These are phyloP conservation scores for Tragelaphus imberbis DNA, from an alignment of 2,113 vertebrate genomes.

Conservation along the genomic window DNA sequence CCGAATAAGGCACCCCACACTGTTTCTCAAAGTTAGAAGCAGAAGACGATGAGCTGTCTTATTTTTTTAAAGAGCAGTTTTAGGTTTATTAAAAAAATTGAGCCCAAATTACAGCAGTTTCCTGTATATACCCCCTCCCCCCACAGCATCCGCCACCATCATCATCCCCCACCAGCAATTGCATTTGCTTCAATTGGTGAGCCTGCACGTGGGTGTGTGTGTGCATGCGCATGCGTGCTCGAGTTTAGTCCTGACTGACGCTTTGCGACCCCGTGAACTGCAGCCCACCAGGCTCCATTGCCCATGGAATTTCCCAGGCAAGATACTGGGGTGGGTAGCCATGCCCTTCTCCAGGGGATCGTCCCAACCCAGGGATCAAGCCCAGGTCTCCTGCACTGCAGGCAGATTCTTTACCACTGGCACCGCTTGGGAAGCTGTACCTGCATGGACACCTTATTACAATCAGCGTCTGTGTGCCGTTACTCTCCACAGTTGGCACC, in stretches of 20 bases:
- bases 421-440: not conserved
- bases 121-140: too few relatives aligned
- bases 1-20: not conserved
- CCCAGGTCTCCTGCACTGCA: not conserved
- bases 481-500: not conserved
- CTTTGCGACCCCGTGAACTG: not conserved
- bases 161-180: not conserved
- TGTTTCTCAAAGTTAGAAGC: not conserved
- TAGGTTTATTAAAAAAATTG: not conserved
- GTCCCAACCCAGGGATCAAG: not conserved
- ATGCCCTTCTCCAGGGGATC: not conserved
- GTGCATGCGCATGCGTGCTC: fast-evolving
- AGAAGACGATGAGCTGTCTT: not conserved
- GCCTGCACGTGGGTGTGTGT: not conserved
- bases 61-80: not conserved
- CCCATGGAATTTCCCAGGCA: not conserved
- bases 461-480: too few relatives aligned
- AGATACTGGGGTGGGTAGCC: not conserved
- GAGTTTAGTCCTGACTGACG: fast-evolving
- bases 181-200: not conserved
- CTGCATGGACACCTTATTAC: not conserved
- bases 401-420: not conserved
- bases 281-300: not conserved
- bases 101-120: not conserved
- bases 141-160: not conserved